These are phyloP conservation scores for Perca flavescens DNA, from an alignment of 2,113 vertebrate genomes.

Conservation along the genomic window DNA sequence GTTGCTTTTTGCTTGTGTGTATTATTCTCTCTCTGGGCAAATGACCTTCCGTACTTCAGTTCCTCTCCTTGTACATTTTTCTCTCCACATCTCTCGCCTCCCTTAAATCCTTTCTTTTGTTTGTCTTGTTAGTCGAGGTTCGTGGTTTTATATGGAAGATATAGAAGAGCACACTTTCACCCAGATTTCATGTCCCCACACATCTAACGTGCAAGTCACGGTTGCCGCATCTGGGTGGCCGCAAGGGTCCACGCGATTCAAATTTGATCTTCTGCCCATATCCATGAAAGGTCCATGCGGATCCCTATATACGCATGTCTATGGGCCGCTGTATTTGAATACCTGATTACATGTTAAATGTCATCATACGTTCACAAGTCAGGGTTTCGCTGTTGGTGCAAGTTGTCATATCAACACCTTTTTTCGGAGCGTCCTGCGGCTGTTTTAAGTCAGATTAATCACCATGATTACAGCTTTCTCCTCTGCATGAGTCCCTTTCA, in stretches of 20 bases:
- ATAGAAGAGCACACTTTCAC: background rate
- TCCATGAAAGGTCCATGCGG: background rate
- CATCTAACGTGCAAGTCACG: background rate
- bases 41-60: background rate
- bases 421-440: background rate
- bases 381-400: no score
- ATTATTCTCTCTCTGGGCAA: slow-evolving; percentile 18
- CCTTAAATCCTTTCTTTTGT: background rate
- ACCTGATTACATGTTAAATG: no score
- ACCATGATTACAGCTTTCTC: background rate
- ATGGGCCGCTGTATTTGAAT: no score
- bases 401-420: no score
- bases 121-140: background rate
- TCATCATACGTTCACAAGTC: no score
- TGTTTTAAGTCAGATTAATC: background rate
- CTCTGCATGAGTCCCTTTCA: background rate
- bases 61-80: background rate
- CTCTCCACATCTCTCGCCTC: background rate
- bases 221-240: background rate
- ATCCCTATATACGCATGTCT: no score
- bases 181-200: background rate
- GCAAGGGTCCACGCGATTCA: background rate
- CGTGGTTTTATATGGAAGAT: background rate
- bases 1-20: slow-evolving; percentile 23
- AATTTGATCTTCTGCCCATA: background rate